Conservation (phyloP, 2,797 vertebrate genomes). For the Chrysolophus pictus region DNA sequence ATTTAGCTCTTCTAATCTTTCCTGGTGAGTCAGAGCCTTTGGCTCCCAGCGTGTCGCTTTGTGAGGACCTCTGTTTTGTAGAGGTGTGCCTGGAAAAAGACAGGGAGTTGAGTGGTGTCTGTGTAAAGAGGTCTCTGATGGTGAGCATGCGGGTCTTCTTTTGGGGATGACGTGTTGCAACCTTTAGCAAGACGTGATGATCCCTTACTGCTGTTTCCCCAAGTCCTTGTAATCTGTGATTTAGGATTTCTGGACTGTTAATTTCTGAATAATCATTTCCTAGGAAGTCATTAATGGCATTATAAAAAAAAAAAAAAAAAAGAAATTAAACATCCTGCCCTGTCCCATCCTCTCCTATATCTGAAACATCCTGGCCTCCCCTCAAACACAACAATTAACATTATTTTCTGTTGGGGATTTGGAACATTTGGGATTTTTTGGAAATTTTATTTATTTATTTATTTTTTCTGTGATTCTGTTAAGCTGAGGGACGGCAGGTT, state of each 20-base stretch:
- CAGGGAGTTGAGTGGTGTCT: not conserved
- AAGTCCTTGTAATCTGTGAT: not conserved
- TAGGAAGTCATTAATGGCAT: not conserved
- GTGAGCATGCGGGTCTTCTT: not conserved
- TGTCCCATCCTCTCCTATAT: rapidly evolving
- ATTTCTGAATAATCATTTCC: not conserved
- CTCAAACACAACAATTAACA: not conserved
- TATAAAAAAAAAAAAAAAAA: not conserved
- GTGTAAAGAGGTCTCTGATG: rapidly evolving
- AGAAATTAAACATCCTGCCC: not conserved
- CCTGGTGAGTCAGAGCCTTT: constrained; percentile 10
- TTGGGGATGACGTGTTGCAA: rapidly evolving
- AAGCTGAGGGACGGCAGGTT: no score
- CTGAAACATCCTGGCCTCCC: not conserved
- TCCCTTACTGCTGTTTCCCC: not conserved
- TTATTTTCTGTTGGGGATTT: not conserved
- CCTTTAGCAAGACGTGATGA: rapidly evolving
- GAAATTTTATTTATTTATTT: no score
- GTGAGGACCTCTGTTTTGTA: not conserved
- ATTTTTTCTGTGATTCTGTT: no score
- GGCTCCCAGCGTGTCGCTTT: not conserved
- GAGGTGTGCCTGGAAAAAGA: not conserved
- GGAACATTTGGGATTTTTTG: no score
- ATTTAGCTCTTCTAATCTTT: constrained; percentile 61
- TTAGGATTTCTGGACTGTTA: not conserved